A percentile compares a stretch with the other conserved stretches of the same genome.
Conservation (phyloP, 1,140 invertebrate genomes). For the Melipona quadrifasciata region DNA sequence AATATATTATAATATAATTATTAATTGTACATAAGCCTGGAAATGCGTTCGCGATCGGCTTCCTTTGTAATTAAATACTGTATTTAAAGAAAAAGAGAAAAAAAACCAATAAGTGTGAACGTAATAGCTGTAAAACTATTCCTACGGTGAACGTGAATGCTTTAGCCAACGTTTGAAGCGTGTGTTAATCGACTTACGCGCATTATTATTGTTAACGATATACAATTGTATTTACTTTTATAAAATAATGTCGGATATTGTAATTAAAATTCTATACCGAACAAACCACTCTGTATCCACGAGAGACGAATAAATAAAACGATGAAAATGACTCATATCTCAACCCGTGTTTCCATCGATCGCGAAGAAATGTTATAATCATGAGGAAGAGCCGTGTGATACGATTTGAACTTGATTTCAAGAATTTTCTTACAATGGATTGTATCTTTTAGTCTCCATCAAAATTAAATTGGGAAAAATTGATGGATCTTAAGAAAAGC, state of each 20-base stretch:
- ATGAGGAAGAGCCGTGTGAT: no score
- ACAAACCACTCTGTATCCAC: constrained; percentile 42
- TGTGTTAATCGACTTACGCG: constrained; percentile 51
- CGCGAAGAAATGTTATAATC: background rate
- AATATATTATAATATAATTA: constrained; percentile 6
- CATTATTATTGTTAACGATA: constrained; percentile 56
- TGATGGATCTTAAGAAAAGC: no score
- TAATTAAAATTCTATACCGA: constrained; percentile 56
- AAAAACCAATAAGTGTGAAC: constrained; percentile 20
- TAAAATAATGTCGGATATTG: constrained; percentile 52
- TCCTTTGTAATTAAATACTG: constrained; percentile 48
- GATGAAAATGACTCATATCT: constrained; percentile 14
- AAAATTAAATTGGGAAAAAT: no score
- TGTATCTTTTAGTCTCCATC: no score
- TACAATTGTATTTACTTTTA: constrained; percentile 57
- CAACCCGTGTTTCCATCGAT: background rate
- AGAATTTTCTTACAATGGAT: no score
- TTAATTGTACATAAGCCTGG: constrained; percentile 29
- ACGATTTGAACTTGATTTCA: no score
- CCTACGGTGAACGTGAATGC: constrained; percentile 50
- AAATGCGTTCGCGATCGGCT: constrained; percentile 42
- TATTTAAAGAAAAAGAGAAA: background rate
- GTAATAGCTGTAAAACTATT: constrained; percentile 43
- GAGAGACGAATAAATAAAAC: constrained; percentile 54
- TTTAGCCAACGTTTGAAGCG: constrained; percentile 47